Evolutionary conservation across 2,797 vertebrate species (phyloP).

Genomic region (Chanos chanos): DNA sequence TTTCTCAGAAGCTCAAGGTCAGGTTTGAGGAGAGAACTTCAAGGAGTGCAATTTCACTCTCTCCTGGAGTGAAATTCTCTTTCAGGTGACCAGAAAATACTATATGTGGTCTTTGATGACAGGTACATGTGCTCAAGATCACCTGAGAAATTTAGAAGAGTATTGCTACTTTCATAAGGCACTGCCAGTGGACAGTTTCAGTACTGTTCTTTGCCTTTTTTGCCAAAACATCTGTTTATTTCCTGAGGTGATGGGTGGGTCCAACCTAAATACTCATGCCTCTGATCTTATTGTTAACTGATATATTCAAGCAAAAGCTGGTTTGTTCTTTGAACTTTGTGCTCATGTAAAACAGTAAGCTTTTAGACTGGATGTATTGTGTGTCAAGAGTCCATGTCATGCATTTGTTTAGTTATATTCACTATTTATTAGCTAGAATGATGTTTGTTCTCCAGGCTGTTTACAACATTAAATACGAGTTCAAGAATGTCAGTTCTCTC

Average conservation of each 20-base stretch:
- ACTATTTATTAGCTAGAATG: constrained; percentile 19
- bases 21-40: constrained; percentile 29
- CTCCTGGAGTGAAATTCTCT: constrained; percentile 11
- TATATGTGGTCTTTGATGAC: not conserved
- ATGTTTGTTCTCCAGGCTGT: constrained; percentile 3
- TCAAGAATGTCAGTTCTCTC: constrained; percentile 25
- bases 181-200: not conserved
- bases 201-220: too few species aligned
- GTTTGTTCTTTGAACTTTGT: too few species aligned
- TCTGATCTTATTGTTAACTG: not conserved
- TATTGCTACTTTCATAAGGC: not conserved
- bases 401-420: too few species aligned
- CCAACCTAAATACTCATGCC: not conserved
- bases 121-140: not conserved
- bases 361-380: too few species aligned
- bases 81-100: not conserved
- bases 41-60: constrained; percentile 28
- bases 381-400: too few species aligned
- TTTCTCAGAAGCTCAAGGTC: constrained; percentile 40
- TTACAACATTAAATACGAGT: constrained; percentile 20
- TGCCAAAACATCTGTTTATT: not conserved
- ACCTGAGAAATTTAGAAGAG: not conserved
- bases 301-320: not conserved
- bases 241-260: not conserved
- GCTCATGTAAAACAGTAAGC: too few species aligned